Percentiles rank a stretch among this genome's conserved stretches.
Evolutionary conservation across 2,113 vertebrate genomes (phyloP).

Genomic region (western clawed frog (Xenopus tropicalis)): DNA sequence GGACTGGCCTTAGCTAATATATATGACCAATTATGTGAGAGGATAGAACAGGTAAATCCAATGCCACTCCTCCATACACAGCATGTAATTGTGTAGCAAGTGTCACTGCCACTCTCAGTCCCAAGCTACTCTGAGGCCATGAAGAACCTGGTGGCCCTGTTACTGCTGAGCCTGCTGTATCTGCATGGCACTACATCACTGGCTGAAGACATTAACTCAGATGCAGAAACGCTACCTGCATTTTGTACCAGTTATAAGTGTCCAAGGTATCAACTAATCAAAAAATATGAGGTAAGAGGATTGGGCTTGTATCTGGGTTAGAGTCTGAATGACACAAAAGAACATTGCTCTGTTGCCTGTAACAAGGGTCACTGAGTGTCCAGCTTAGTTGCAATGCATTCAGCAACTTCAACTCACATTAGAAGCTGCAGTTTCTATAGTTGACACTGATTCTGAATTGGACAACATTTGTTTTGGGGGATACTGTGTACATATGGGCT

Average conservation of each 20-base stretch:
- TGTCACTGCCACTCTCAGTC: neutral
- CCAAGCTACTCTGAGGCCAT: neutral
- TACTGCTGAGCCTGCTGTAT: slow-evolving; percentile 19
- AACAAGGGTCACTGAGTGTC: too few relatives aligned
- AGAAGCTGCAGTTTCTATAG: too few relatives aligned
- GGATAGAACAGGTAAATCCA: neutral
- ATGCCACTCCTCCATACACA: neutral
- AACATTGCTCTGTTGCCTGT: too few relatives aligned
- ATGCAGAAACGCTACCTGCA: neutral
- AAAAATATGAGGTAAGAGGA: neutral
- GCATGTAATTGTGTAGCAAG: neutral
- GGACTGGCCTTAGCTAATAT: neutral
- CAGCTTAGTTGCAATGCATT: too few relatives aligned
- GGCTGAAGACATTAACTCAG: neutral
- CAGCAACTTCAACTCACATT: too few relatives aligned
- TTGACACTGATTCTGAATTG: too few relatives aligned
- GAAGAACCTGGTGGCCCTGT: neutral
- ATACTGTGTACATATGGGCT: too few relatives aligned
- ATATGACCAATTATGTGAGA: neutral
- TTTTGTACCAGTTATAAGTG: slow-evolving; percentile 22
- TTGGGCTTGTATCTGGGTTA: too few relatives aligned
- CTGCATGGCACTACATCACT: neutral
- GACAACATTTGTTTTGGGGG: too few relatives aligned
- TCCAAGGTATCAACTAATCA: slow-evolving; percentile 28
- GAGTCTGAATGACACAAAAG: too few relatives aligned